Percentiles rank a stretch among this genome's conserved stretches.
Conservation (phyloP, 2,113 vertebrate genomes). For the Tyto alba region DNA sequence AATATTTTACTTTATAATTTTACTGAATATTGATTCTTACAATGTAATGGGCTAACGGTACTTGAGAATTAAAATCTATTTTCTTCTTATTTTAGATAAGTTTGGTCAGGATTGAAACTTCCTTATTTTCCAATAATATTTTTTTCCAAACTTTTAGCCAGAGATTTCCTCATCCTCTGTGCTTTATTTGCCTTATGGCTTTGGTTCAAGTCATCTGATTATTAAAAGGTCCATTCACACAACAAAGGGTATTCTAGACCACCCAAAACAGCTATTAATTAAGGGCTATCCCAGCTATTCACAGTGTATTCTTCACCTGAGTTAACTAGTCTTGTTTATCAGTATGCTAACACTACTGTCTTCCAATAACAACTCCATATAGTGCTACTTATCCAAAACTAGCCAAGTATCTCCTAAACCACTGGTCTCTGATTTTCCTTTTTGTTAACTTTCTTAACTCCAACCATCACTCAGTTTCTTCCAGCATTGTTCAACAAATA, state of each 20-base stretch:
- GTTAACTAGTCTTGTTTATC: background rate
- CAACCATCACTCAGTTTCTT: background rate
- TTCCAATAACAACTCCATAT: background rate
- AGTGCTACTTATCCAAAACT: background rate
- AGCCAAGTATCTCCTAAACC: background rate
- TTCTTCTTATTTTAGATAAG: background rate
- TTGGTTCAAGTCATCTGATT: background rate
- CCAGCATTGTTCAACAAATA: background rate
- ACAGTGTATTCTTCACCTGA: background rate
- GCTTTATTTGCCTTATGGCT: background rate
- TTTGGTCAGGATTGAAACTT: background rate
- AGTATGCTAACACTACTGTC: background rate
- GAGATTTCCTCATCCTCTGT: background rate
- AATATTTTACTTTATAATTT: background rate
- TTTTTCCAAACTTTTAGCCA: background rate
- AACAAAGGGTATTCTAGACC: background rate
- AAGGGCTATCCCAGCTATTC: background rate
- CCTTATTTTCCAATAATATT: background rate
- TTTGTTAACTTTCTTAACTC: background rate
- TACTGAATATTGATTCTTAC: background rate
- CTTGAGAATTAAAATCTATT: background rate
- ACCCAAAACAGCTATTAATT: background rate
- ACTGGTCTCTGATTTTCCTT: background rate
- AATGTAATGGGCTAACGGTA: background rate
- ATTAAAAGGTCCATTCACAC: background rate